Conservation (phyloP, 2,113 vertebrate genomes). For the Rynchops niger region DNA sequence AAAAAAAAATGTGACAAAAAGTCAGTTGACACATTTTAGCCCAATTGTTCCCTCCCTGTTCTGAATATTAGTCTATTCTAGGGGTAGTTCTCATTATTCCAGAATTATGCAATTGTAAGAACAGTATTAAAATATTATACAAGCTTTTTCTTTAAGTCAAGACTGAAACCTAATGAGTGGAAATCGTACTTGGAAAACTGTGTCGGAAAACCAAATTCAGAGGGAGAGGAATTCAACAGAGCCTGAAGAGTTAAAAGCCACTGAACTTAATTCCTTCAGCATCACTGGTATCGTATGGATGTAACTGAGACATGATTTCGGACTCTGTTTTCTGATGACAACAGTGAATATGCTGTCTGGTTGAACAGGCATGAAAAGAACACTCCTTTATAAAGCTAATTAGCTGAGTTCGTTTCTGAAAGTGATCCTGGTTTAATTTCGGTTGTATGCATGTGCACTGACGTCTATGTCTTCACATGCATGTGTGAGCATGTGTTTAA, state of each 20-base stretch:
- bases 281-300: fast-evolving
- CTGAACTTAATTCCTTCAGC: not conserved
- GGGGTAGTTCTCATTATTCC: not conserved
- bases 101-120: not conserved
- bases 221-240: not conserved
- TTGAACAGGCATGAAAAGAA: not conserved
- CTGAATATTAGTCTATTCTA: not conserved
- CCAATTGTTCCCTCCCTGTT: not conserved
- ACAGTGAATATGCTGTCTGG: not conserved
- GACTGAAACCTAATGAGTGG: not conserved
- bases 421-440: slow-evolving; percentile 7
- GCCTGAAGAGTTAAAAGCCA: not conserved
- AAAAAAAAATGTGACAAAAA: not conserved
- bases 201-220: not conserved
- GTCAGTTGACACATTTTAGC: not conserved
- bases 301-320: not conserved
- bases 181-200: not conserved
- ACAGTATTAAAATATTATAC: not conserved
- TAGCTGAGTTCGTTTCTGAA: not conserved
- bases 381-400: not conserved
- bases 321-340: not conserved
- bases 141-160: not conserved
- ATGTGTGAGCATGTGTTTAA: not conserved
- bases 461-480: not conserved
- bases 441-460: not conserved